Percentiles rank a stretch among this genome's conserved stretches.
phyloP scores from a whole-genome alignment of 2,113 vertebrate genomes.

The Pelobates fuscus region DNA sequence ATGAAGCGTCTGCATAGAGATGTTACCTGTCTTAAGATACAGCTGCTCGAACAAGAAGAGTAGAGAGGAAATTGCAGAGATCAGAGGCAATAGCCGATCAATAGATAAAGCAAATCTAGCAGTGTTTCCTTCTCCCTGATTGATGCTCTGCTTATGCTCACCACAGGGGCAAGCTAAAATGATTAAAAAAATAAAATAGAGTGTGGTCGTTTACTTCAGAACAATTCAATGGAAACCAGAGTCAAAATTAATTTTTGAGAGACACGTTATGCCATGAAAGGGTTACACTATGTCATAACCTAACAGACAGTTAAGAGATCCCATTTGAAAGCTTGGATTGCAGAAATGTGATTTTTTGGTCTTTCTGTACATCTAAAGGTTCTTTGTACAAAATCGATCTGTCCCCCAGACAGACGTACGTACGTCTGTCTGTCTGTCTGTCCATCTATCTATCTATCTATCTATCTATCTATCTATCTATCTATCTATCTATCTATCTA shows the following conservation, averaged over 20 bases:
- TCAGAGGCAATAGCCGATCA: constrained; percentile 50
- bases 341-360: constrained; percentile 40
- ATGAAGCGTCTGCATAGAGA: constrained; percentile 48
- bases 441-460: too few species aligned
- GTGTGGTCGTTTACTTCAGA: constrained; percentile 10
- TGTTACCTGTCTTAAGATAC: constrained; percentile 46
- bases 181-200: constrained; percentile 16
- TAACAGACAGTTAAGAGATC: constrained; percentile 48
- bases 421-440: too few species aligned
- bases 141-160: constrained; percentile 46
- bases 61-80: constrained; percentile 47
- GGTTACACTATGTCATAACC: background rate
- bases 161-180: constrained; percentile 39
- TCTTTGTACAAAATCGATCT: too few species aligned
- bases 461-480: too few species aligned
- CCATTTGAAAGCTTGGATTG: constrained; percentile 42
- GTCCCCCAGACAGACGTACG: too few species aligned
- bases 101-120: constrained; percentile 50
- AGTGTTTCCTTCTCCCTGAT: constrained; percentile 36
- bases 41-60: constrained; percentile 41
- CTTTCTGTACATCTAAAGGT: constrained; percentile 21
- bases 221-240: background rate
- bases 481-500: too few species aligned
- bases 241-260: background rate
- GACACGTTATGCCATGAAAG: background rate